Evolutionary conservation across 2,797 vertebrate species (phyloP).

Genomic region (Cuniculus paca): DNA sequence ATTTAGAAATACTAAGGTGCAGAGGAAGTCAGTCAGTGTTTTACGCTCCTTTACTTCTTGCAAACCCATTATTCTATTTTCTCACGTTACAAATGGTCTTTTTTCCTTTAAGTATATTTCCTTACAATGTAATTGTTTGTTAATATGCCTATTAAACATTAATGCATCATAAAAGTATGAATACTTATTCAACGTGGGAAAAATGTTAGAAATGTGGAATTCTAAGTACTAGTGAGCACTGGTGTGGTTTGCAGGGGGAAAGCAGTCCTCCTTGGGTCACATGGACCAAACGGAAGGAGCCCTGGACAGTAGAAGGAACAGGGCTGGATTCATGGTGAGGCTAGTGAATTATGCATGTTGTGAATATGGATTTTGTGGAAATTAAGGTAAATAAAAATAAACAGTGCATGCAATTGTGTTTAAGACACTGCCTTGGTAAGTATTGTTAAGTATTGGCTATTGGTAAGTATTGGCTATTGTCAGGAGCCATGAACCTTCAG

Average conservation of each 20-base stretch:
- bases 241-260: neutral
- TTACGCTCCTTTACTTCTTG: neutral
- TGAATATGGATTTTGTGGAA: constrained; percentile 41
- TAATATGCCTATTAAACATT: neutral
- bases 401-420: constrained; percentile 9
- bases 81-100: constrained; percentile 22
- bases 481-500: neutral
- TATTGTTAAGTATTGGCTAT: neutral
- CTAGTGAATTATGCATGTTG: constrained; percentile 29
- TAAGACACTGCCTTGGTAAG: neutral
- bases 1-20: neutral
- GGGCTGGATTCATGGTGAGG: neutral
- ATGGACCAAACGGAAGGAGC: neutral
- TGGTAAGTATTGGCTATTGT: neutral
- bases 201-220: neutral
- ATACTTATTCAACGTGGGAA: neutral
- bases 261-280: neutral
- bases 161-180: neutral
- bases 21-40: neutral
- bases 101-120: constrained; percentile 11
- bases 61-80: neutral
- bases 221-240: neutral
- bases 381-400: constrained; percentile 66
- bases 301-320: neutral
- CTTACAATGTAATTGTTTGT: constrained; percentile 20